Evolutionary conservation across 1,140 invertebrate genomes (phyloP), one percentile per base, ranked within the genome.

Genomic region (Grapholita molesta): DNA sequence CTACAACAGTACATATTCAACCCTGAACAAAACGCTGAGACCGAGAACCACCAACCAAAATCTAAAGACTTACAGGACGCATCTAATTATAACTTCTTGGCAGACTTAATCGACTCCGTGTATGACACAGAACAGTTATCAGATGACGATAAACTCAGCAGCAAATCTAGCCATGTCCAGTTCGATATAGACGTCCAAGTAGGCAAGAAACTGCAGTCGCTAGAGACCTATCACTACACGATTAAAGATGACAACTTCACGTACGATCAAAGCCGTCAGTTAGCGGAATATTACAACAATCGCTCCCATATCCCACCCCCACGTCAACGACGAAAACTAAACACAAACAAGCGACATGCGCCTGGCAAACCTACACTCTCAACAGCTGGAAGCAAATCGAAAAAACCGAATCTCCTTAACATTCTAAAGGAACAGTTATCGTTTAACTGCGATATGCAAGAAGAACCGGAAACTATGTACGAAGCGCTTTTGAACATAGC

Each of bases 71-170:
- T 21, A 21, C 1, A 48, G 18, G n/a, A 15, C 1, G 28, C 3
- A 30, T 7, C 28, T 30, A 30, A 85, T 0, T 83, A 81, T 28
- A 82, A 82, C 65, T 78, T 86, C 23, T 85, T 86, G 38, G 76
- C 83, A 0, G 84, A 88, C 74, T 66, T 86, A n/a, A 12, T 85
- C 6, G 77, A 88, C 71, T 80, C 79, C 53, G 75, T 75, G 33
- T 84, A 80, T 52, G 80, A 85, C 42, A 69, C 77, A 0, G 70
- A 77, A 57, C 70, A 6, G 73, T 79, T 24, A 68, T n/a, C 67
- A 0, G 48, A 74, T 23, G 18, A 48, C 11, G 18, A 21, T 3
- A n/a, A 35, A 2, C 3, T 65, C 1, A 76, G 61, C 7, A 30
- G 61, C 1, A 61, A 48, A 0, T 65, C 61, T 25, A 77, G 75